Conservation (phyloP, 2,113 vertebrate genomes). For the Dendropsophus ebraccatus region DNA sequence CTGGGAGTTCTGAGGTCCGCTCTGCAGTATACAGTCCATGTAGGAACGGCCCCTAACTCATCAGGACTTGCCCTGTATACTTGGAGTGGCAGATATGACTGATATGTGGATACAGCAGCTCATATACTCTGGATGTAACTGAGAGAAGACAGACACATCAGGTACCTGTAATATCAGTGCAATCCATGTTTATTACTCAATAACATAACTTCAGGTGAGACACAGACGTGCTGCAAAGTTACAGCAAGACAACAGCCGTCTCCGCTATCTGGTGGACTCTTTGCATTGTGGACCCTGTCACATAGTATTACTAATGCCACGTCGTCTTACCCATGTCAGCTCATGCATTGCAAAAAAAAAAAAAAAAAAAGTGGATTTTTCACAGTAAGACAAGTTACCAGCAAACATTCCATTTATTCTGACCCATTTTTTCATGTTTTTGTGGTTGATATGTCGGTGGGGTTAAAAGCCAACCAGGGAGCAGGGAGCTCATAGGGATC, state of each 20-base stretch:
- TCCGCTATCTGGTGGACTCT: not conserved
- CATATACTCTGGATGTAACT: too few species aligned
- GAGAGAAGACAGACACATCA: not conserved
- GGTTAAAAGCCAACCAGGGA: not conserved
- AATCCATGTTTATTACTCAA: constrained; percentile 29
- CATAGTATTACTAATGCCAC: not conserved
- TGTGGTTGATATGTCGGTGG: not conserved
- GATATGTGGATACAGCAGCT: too few species aligned
- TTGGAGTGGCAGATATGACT: too few species aligned
- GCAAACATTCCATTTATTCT: not conserved
- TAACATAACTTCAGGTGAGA: constrained; percentile 9
- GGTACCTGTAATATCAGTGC: not conserved
- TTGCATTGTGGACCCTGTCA: not conserved
- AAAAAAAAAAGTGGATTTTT: not conserved
- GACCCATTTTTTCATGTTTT: not conserved
- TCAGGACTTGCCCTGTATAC: too few species aligned
- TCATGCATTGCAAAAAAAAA: not conserved
- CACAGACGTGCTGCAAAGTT: not conserved
- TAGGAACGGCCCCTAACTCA: too few species aligned
- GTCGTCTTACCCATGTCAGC: too few species aligned
- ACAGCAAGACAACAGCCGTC: not conserved
- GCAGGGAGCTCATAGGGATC: too few species aligned
- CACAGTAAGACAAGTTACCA: not conserved
- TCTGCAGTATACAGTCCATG: too few species aligned
- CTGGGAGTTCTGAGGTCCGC: too few species aligned